These are phyloP conservation scores for Epizoanthus ramosus DNA, from an alignment of 92 coral and sea anemone genomes.

Conservation along the genomic window DNA sequence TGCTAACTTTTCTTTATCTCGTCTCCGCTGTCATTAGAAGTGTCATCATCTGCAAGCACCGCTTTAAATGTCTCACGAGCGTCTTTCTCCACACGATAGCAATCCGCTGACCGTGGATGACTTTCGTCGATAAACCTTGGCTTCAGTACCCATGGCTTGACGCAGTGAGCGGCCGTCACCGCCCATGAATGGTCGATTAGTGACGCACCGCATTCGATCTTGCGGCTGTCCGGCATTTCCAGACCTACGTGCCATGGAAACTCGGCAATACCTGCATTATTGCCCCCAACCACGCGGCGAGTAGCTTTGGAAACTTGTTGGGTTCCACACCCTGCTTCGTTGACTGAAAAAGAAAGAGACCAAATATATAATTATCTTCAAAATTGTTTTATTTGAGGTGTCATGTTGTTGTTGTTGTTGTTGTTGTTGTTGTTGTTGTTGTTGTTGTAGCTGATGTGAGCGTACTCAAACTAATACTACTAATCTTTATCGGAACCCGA, in stretches of 20 bases:
- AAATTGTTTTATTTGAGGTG: no score
- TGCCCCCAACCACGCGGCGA: background rate
- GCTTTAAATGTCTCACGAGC: background rate
- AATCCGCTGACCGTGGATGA: background rate
- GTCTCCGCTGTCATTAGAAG: background rate
- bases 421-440: no score
- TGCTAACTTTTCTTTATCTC: background rate
- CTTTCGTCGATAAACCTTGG: background rate
- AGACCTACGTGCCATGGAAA: slow-evolving; percentile 8
- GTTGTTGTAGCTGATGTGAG: no score
- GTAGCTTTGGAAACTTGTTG: background rate
- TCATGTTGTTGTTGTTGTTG: no score
- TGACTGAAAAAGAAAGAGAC: background rate
- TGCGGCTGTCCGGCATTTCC: background rate
- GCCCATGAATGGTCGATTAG: background rate
- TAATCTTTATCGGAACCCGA: no score
- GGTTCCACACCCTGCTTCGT: background rate
- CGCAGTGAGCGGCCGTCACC: background rate
- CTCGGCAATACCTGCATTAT: background rate
- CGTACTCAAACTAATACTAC: no score
- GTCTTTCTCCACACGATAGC: background rate
- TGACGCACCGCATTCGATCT: slow-evolving; percentile 4
- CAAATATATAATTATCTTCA: no score
- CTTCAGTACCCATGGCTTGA: background rate
- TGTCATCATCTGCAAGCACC: background rate